Conservation (phyloP, 1,140 invertebrate genomes). For the Nasonia vitripennis region DNA sequence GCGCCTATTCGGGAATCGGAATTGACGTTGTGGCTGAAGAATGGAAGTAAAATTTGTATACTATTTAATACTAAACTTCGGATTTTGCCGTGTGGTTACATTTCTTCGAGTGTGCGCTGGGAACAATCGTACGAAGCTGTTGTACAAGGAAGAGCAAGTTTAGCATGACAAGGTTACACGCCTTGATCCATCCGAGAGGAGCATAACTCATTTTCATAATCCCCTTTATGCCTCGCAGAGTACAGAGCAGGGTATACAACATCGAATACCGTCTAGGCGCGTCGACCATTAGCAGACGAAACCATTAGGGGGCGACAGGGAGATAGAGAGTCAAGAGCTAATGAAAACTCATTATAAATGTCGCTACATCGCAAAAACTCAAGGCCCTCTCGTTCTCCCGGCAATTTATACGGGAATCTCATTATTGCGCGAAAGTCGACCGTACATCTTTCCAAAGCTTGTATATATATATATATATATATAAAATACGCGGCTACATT, state of each 20-base stretch:
- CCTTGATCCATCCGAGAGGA: not conserved
- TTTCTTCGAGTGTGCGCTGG: too few species aligned
- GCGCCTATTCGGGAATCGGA: not conserved
- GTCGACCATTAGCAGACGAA: slow-evolving; percentile 3
- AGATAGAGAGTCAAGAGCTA: slow-evolving; percentile 17
- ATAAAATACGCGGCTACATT: not conserved
- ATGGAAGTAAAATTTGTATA: too few species aligned
- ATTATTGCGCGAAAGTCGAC: slow-evolving; percentile 8
- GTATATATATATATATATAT: not conserved
- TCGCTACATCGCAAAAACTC: slow-evolving; percentile 15
- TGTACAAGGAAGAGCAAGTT: too few species aligned
- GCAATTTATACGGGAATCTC: slow-evolving; percentile 34
- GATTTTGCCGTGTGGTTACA: too few species aligned
- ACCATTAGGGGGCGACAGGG: slow-evolving; percentile 9
- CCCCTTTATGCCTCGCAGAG: not conserved
- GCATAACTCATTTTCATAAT: slow-evolving; percentile 23
- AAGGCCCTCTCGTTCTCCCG: not conserved
- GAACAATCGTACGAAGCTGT: too few species aligned
- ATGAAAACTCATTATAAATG: slow-evolving; percentile 46
- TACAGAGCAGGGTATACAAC: not conserved
- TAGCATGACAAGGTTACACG: too few species aligned
- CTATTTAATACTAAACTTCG: too few species aligned
- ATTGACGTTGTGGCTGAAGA: too few species aligned
- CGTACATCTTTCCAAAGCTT: not conserved
- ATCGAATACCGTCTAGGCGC: too few species aligned